Base-by-base conservation (phyloP, 2,888 invertebrate species). In the Philhelius pedissequus region DNA sequence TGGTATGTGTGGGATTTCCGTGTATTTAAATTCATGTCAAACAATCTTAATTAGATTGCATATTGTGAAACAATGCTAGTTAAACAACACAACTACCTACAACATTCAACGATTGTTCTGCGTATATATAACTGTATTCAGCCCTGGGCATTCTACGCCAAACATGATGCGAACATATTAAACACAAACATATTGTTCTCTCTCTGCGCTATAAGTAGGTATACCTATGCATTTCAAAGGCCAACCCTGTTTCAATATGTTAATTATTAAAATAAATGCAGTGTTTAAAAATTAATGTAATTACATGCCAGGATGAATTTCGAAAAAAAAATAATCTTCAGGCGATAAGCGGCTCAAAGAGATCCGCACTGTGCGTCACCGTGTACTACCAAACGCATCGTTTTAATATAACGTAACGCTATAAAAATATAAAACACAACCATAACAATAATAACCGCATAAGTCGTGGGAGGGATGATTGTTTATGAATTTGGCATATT, bases 261-360 rank as follows among this genome's bases (percentile, higher is more conserved):
- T 70, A 86, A 86, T 87, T 82, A 86, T 86, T 86, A 75, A 87
- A 79, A 77, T 79, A 87, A 87, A 82, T 86, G 87, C 87, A 87
- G 76, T 86, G 78, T 35, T 86, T 75, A 87, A 87, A 87, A 86
- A 87, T 87, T 87, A 76, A 87, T 87, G 87, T 83, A 87, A 87
- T 87, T 86, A 86, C 76, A 81, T 84, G 87, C 56, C 70, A 79
- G 60, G 81, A 84, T 48, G 82, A 79, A 74, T 86, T 86, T 86
- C 25, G 30, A 52, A 77, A 83, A 73, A 27, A 81, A 82, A 86
- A 80, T 76, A 77, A 68, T 79, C 84, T 81, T 60, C 69, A 74
- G 79, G 78, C 86, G 60, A 69, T 77, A 32, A 73, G 81, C 64
- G 58, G 69, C 69, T 79, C 76, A 74, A 62, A 56, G 71, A 20